Percentiles rank a stretch among this genome's conserved stretches.
phyloP scores from a whole-genome alignment of 2,113 vertebrate genomes.

The Aphyosemion australe region DNA sequence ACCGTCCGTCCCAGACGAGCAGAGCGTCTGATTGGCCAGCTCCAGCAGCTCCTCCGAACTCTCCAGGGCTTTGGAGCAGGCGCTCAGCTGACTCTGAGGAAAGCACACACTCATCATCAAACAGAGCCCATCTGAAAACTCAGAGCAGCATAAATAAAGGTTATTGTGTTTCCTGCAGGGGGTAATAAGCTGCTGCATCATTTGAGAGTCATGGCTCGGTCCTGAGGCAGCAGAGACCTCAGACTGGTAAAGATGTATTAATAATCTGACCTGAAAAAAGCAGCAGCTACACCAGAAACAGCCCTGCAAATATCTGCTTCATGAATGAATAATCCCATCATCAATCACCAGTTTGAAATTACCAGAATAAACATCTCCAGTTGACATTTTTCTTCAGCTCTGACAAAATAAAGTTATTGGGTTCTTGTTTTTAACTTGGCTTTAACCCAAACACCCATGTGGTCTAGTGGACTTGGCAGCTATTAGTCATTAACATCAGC shows the following conservation, averaged over 20 bases:
- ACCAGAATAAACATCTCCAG: too few species aligned
- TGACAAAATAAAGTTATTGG: background rate
- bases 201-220: conserved; percentile 59
- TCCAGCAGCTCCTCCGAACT: conserved; percentile 95
- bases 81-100: conserved; percentile 87
- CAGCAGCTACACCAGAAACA: background rate
- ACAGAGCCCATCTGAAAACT: conserved; percentile 16
- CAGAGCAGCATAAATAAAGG: conserved; percentile 26
- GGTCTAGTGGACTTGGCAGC: background rate
- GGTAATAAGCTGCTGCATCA: conserved; percentile 33
- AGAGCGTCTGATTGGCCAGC: conserved; percentile 90
- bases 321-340: background rate
- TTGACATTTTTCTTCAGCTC: background rate
- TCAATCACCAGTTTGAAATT: background rate
- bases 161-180: conserved; percentile 33
- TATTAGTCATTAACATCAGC: background rate
- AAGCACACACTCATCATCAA: conserved; percentile 5
- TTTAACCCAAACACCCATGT: background rate
- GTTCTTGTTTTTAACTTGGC: background rate
- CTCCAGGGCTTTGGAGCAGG: conserved; percentile 92
- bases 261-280: conserved; percentile 1
- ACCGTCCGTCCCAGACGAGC: conserved; percentile 79
- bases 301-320: background rate
- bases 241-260: background rate
- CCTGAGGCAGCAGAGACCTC: conserved; percentile 47